Conservation (phyloP, 2,113 vertebrate genomes). For the Microtus oregoni region DNA sequence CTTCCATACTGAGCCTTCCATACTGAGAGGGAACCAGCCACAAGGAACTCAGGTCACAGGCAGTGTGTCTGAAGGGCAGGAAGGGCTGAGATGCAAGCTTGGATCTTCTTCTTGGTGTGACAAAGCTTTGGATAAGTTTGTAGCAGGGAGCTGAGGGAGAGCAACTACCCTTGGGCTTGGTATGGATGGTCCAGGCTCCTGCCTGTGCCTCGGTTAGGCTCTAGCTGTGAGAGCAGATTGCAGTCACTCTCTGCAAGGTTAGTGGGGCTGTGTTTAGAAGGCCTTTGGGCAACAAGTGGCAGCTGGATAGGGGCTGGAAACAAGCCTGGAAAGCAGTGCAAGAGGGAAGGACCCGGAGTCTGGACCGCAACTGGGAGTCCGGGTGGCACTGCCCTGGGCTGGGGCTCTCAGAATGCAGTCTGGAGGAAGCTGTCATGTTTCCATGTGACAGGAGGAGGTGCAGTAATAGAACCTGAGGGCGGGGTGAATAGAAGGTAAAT, state of each 20-base stretch:
- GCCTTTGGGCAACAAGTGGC: neutral
- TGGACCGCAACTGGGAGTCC: too few relatives aligned
- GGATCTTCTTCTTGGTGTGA: neutral
- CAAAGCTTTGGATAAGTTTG: neutral
- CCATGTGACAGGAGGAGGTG: neutral
- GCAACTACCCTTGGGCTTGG: neutral
- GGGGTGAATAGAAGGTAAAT: too few relatives aligned
- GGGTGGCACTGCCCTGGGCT: neutral
- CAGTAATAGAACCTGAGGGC: too few relatives aligned
- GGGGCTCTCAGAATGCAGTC: neutral
- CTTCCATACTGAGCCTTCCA: fast-evolving
- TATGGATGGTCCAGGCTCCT: neutral
- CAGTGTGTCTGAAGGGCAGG: neutral
- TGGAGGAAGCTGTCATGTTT: neutral
- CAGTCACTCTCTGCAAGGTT: neutral
- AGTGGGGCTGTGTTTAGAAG: neutral
- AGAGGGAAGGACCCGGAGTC: neutral
- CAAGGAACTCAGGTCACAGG: neutral
- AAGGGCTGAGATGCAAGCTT: neutral
- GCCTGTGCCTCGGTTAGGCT: neutral
- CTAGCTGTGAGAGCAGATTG: neutral
- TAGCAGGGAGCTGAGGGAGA: neutral
- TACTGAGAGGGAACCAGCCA: neutral
- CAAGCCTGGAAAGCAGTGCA: neutral
- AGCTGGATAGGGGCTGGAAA: neutral